These are phyloP conservation scores for Ommatoiulus sabulosus DNA, from an alignment of 2,888 invertebrate species.

Conservation along the genomic window DNA sequence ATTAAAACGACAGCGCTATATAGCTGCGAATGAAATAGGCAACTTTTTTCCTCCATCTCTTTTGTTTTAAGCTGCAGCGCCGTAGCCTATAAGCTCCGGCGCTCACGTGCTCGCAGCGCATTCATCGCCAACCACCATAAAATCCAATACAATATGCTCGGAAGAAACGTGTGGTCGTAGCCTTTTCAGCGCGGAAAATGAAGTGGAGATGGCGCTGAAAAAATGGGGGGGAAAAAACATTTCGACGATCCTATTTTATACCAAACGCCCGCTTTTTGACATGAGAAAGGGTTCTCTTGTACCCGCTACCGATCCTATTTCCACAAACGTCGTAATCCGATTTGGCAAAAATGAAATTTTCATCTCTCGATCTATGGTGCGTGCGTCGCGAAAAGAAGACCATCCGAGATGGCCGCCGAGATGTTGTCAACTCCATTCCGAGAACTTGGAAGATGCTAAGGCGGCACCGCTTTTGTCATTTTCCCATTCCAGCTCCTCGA, in stretches of 20 bases:
- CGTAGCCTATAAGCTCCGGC: neutral
- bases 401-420: neutral
- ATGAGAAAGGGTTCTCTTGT: conserved; percentile 38
- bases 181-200: neutral
- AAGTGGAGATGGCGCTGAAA: neutral
- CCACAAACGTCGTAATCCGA: conserved; percentile 45
- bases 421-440: conserved; percentile 14
- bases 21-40: neutral
- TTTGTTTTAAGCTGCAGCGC: neutral
- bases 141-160: conserved; percentile 29
- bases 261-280: conserved; percentile 22
- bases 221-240: neutral
- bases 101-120: conserved; percentile 23
- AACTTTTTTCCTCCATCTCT: neutral
- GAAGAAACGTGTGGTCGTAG: conserved; percentile 16
- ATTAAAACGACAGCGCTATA: neutral
- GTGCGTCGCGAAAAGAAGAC: neutral
- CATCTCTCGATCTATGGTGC: neutral
- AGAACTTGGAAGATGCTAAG: neutral
- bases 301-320: neutral
- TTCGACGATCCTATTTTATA: neutral
- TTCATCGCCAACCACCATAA: neutral
- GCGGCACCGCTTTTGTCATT: neutral
- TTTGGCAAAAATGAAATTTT: conserved; percentile 35
- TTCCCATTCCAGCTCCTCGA: neutral